These are phyloP conservation scores for Alviniconcha strummeri DNA, from an alignment of 2,888 invertebrate species.

Conservation along the genomic window DNA sequence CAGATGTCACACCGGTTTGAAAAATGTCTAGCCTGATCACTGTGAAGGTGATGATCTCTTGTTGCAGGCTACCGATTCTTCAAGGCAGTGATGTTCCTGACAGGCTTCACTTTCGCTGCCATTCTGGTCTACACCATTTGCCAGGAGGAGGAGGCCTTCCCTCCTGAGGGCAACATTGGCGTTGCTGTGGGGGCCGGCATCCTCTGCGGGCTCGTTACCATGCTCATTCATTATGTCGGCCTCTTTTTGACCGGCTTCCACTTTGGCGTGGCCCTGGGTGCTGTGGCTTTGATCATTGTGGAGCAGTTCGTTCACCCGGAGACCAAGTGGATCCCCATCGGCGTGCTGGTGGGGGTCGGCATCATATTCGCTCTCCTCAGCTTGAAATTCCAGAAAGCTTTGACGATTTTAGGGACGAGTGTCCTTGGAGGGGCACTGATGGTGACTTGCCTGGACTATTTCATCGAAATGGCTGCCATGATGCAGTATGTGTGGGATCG, in stretches of 20 bases:
- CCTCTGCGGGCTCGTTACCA: conserved; percentile 86
- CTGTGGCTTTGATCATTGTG: conserved; percentile 65
- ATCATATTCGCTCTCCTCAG: conserved; percentile 83
- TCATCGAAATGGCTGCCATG: conserved; percentile 83
- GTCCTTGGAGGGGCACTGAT: conserved; percentile 86
- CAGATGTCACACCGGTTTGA: no score
- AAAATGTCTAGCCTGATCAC: no score
- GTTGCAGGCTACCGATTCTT: conserved; percentile 89
- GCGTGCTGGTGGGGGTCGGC: conserved; percentile 81
- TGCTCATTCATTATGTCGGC: conserved; percentile 88
- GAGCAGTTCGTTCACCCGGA: conserved; percentile 78
- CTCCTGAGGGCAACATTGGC: conserved; percentile 81
- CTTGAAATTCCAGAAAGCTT: conserved; percentile 84
- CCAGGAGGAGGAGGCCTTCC: conserved; percentile 84
- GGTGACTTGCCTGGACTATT: conserved; percentile 83
- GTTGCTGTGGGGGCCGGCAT: conserved; percentile 84
- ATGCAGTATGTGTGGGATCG: conserved; percentile 82
- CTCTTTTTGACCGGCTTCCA: conserved; percentile 88
- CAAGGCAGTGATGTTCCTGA: conserved; percentile 90
- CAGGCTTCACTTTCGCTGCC: conserved; percentile 89
- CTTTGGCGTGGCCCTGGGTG: conserved; percentile 79
- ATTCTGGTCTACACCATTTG: conserved; percentile 88
- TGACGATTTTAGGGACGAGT: conserved; percentile 84
- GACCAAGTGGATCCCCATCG: conserved; percentile 83
- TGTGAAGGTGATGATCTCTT: not conserved